phyloP scores from a whole-genome alignment of 2,113 vertebrate genomes.

The Ameiurus melas region DNA sequence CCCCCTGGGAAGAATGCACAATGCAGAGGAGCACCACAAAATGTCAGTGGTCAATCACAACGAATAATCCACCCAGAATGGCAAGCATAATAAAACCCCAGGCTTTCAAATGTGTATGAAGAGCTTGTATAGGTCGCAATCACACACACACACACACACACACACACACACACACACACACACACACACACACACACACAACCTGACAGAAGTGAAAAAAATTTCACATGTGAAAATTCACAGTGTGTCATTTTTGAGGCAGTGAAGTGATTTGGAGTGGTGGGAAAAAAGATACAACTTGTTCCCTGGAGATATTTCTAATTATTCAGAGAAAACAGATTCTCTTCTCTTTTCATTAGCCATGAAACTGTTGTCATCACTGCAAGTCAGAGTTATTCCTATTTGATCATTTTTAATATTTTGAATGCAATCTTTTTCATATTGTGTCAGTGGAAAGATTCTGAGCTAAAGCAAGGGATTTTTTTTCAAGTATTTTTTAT shows the following conservation, averaged over 20 bases:
- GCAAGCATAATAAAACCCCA: slow-evolving; percentile 55
- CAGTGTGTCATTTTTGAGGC: not conserved
- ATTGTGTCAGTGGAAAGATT: slow-evolving; percentile 37
- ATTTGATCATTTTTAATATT: not conserved
- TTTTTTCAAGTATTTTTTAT: too few relatives aligned
- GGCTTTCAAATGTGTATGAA: slow-evolving; percentile 2
- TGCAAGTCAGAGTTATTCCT: not conserved
- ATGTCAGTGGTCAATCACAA: slow-evolving; percentile 74
- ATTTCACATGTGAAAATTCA: not conserved
- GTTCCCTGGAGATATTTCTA: slow-evolving; percentile 9
- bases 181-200: slow-evolving; percentile 8
- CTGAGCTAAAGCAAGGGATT: slow-evolving; percentile 60
- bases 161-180: not conserved
- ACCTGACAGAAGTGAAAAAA: not conserved
- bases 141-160: slow-evolving; percentile 1
- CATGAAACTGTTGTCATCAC: not conserved
- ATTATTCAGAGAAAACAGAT: slow-evolving; percentile 1
- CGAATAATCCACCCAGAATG: slow-evolving; percentile 64
- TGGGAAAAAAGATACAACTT: slow-evolving; percentile 3
- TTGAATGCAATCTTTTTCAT: not conserved
- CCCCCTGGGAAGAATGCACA: slow-evolving; percentile 66
- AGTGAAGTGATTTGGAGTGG: not conserved
- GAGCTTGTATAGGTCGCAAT: not conserved
- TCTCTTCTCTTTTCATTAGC: not conserved
- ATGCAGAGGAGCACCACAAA: slow-evolving; percentile 66